Base-by-base conservation (phyloP, 2,113 vertebrate species). In the Siphamia tubifer region DNA sequence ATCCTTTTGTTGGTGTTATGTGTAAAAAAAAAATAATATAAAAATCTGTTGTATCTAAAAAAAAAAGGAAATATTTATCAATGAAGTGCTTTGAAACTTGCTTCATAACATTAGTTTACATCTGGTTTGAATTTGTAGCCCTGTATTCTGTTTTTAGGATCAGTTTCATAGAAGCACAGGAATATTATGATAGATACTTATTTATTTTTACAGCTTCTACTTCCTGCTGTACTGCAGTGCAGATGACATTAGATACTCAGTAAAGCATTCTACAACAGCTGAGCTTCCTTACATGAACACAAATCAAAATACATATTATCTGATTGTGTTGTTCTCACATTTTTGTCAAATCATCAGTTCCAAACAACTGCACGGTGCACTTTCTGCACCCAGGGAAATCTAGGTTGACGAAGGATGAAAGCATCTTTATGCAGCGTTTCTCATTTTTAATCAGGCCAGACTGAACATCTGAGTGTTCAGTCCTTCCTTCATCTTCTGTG, bases 391-490 rank as follows among this genome's bases (percentile, higher is more conserved):
- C 11, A 12, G 17, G 32, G 19, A 58, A 32, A 42, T 68, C 35
- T 38, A 15, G 19, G 13, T 48, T 69, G 28, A 44, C 19, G 64
- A 32, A 66, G 5, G 5, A 60, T 68, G 19, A 63, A 24, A 35
- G 10, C 47, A 7, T 49, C 27, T 16, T 35, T n/a, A 15, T 49
- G 34, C 11, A 20, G 17, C 3, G 6, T 35, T 32, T 51, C 19
- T 61, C 11, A 0, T 61, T 68, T 64, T 68, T 68, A 40, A 79
- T 80, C 62, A 84, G 42, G 11, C 6, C 38, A 20, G 20, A 58
- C 56, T 48, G 56, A 52, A 75, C 67, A 16, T 25, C 32, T 11
- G 21, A 10, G 30, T 38, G 28, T 5, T 38, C 9, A 9, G 24
- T 43, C 12, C 60, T 4, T 38, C n/a, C 42, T 15, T 15, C 6